A percentile compares a stretch with the other conserved stretches of the same genome.
Conservation (phyloP, 2,797 vertebrate species). For the Discoglossus pictus region DNA sequence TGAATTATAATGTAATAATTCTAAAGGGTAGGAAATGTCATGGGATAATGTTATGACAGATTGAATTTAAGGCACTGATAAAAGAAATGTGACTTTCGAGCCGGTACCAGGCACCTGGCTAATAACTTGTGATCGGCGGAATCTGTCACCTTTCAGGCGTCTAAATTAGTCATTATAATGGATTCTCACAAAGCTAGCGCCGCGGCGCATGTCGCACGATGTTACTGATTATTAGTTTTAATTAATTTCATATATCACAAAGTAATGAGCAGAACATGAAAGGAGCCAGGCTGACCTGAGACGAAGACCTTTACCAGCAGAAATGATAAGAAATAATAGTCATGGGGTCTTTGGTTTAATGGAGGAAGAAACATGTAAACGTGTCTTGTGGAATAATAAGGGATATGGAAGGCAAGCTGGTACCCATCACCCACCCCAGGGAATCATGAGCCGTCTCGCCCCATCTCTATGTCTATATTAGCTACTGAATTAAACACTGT, state of each 20-base stretch:
- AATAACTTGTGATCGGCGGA: conserved; percentile 9
- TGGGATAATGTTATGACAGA: background rate
- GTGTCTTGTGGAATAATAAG: no score
- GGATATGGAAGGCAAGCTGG: no score
- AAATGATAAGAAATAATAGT: no score
- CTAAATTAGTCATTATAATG: conserved; percentile 21
- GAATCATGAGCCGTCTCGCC: no score
- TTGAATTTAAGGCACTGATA: conserved; percentile 5
- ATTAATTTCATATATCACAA: conserved; percentile 19
- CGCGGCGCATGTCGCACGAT: background rate
- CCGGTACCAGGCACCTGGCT: background rate
- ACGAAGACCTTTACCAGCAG: background rate
- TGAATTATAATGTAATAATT: conserved; percentile 20
- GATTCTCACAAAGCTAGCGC: conserved; percentile 3
- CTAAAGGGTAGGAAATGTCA: conserved; percentile 22
- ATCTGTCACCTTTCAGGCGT: conserved; percentile 8
- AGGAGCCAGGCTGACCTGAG: background rate
- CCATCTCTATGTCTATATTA: no score
- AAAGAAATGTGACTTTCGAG: background rate
- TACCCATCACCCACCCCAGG: no score
- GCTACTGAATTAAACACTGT: no score
- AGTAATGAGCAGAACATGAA: background rate
- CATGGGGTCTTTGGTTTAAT: no score
- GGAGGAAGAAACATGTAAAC: no score
- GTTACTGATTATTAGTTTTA: background rate